Base-by-base conservation (phyloP, 1,140 invertebrate species). In the Drosophila dunni region DNA sequence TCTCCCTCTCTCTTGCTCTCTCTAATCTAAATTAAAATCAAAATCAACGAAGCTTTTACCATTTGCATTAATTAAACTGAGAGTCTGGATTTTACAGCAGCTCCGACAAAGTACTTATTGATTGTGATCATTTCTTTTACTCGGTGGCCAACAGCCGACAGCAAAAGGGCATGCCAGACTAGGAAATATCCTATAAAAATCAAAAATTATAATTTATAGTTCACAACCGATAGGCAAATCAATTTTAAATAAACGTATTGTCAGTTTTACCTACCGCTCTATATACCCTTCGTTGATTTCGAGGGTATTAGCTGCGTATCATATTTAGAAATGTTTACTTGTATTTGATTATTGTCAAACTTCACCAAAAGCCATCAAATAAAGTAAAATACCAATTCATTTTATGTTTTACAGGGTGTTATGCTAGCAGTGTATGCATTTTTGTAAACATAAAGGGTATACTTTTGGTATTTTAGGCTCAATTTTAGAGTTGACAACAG, bases 21-120 rank as follows among this genome's bases (percentile, higher is more conserved):
- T 62, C 38, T 77, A 86, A 86, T 86, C 83, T 88, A 88, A 86
- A 88, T 86, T 79, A 86, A 86, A 86, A 86, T 86, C 53, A 56
- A 56, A 56, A 40, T 56, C 83, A 86, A 88, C 75, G 79, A 29
- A 78, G 60, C 58, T 44, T 20, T 67, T 61, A 42, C 62, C 83
- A 86, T 86, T 86, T 86, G 83, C 83, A 86, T 86, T 86, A 86
- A 86, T 86, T 86, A 88, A 83, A 73, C 78, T 62, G 29, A 13
- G 17, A 13, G 17, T 56, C 53, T 56, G 34, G 34, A 56, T 36
- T 56, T 36, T 15, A 40, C 15, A 36, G 51, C 51, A 53, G 53
- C 54, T 62, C 61, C 42, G 54, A 40, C 10, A 54, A 63, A 78
- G 74, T 85, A 17, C 57, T 60, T 46, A 86, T 86, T 78, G 83